Percentiles rank a stretch among this genome's conserved stretches.
Conservation (phyloP, 2,113 vertebrate species). For the Myanophis thanlyinensis region DNA sequence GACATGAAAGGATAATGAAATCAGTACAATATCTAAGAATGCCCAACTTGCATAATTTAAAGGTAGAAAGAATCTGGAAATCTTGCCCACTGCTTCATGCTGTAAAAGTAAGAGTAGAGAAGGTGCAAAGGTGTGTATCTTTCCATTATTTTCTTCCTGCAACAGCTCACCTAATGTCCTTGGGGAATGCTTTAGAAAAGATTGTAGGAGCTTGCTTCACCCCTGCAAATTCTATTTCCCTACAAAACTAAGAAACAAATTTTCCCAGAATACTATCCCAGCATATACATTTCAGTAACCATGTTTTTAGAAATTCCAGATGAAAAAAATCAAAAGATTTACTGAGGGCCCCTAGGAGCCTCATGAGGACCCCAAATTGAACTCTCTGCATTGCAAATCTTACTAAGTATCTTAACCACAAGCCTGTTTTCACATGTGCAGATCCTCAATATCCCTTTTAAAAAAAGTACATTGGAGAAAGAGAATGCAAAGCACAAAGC, state of each 20-base stretch:
- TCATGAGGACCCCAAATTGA: neutral
- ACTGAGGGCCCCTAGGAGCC: neutral
- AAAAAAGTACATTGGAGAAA: neutral
- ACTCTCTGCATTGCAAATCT: neutral
- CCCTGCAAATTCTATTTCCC: neutral
- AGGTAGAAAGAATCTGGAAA: neutral
- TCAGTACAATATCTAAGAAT: neutral
- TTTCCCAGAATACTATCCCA: neutral
- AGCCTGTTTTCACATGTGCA: neutral
- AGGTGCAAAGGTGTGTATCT: neutral
- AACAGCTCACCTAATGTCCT: neutral
- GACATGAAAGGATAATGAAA: neutral
- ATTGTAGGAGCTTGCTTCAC: neutral
- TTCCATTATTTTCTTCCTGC: neutral
- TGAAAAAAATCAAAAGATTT: neutral
- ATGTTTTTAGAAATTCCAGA: neutral
- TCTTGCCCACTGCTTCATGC: neutral
- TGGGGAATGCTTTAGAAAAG: neutral
- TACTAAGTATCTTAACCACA: neutral
- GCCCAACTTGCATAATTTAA: neutral
- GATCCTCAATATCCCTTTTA: slow-evolving; percentile 40
- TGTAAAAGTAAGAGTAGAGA: neutral
- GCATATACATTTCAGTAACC: neutral
- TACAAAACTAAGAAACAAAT: neutral
- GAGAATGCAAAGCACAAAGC: neutral